Evolutionary conservation across 2,113 vertebrate species (phyloP).

Genomic region (Prolemur simus): DNA sequence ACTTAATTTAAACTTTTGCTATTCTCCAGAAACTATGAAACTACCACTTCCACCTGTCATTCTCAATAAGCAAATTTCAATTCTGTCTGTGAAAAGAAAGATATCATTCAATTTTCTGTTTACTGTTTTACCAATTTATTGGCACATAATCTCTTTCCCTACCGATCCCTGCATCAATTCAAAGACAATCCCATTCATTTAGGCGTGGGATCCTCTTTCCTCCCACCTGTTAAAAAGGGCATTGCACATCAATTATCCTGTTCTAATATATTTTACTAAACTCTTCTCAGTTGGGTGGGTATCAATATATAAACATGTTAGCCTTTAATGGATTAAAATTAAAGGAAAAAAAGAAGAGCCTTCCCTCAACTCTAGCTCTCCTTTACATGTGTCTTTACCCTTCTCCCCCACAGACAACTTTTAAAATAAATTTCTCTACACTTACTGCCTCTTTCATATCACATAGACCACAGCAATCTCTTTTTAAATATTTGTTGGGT

Average conservation of each 20-base stretch:
- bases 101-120: background rate
- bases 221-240: background rate
- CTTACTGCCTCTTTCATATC: background rate
- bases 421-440: background rate
- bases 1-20: background rate
- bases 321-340: constrained; percentile 3
- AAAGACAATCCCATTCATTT: constrained; percentile 8
- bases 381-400: background rate
- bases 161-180: background rate
- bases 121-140: background rate
- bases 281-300: background rate
- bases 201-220: background rate
- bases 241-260: background rate
- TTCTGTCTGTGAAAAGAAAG: background rate
- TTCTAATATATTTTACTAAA: background rate
- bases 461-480: background rate
- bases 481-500: background rate
- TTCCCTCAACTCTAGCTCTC: background rate
- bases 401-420: background rate
- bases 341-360: background rate
- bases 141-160: background rate
- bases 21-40: background rate
- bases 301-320: background rate
- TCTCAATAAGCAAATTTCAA: constrained; percentile 33
- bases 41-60: background rate